Base-by-base conservation (phyloP, 2,113 vertebrate species). In the Antennarius striatus region DNA sequence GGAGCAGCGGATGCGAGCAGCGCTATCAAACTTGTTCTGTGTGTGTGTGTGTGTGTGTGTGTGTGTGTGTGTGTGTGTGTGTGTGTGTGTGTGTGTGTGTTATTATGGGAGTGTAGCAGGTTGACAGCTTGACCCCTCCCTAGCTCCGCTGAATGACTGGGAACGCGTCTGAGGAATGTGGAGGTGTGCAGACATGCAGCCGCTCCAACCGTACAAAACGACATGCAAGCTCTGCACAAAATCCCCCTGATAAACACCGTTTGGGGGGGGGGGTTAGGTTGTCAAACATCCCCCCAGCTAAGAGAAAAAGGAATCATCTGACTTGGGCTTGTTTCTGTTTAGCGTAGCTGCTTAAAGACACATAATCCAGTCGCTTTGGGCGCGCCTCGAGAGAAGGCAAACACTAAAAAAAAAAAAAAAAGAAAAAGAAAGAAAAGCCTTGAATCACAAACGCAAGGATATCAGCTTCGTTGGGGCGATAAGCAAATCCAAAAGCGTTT, bases 141-240 rank as follows among this genome's bases (percentile, higher is more conserved):
- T 85, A 15, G 58, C 45, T 69, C 68, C 65, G 56, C 70, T 77
- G 57, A 86, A 73, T 54, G 66, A 80, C 73, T 83, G 67, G 43
- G 66, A 71, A 56, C 80, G 68, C 62, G 75, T 56, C 79, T 72
- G 74, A 89, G 90, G 92, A 93, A 93, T 93, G 91, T 91, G 88
- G 88, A 93, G 92, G 91, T 92, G 92, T 93, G 91, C 84, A 88
- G 91, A 92, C 92, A 89, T 88, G 91, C 85, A 91, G 77, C 79
- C 32, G 53, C 74, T 76, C 48, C 50, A 64, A 80, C 58, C 53
- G 70, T 61, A 65, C 52, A 56, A 22, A 55, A 39, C 52, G 68
- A 58, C 59, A 48, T 59, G 66, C 65, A 14, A 17, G 7, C 1
- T 43, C 39, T 61, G 45, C 51, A 77, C 66, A 56, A 29, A 79